Percentiles rank a stretch among this genome's conserved stretches.
phyloP scores from a whole-genome alignment of 2,888 invertebrate species.

The Diachrysia chrysitis region DNA sequence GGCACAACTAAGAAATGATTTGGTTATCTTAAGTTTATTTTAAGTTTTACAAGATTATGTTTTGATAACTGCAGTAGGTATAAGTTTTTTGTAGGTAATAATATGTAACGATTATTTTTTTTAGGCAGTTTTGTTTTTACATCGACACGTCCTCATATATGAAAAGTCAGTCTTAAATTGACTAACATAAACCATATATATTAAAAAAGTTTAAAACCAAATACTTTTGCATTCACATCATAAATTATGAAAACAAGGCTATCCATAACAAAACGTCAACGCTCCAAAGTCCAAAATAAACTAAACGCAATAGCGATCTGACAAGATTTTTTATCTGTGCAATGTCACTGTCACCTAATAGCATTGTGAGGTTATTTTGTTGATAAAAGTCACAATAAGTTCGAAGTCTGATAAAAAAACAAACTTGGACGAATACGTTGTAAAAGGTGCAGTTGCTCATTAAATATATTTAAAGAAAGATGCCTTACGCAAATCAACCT shows the following conservation, averaged over 20 bases:
- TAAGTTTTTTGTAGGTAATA: neutral
- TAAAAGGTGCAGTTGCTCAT: neutral
- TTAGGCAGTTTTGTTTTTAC: neutral
- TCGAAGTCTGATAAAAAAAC: neutral
- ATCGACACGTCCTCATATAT: too few relatives aligned
- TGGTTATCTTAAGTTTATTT: constrained; percentile 34
- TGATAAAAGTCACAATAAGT: constrained; percentile 6
- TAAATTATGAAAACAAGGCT: too few relatives aligned
- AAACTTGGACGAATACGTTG: neutral
- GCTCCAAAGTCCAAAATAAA: neutral
- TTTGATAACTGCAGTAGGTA: constrained; percentile 37
- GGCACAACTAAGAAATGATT: constrained; percentile 27
- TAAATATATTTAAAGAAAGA: constrained; percentile 76
- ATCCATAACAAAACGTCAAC: neutral
- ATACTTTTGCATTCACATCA: too few relatives aligned
- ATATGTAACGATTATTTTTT: neutral
- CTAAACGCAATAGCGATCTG: neutral
- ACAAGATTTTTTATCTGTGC: neutral
- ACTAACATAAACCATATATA: too few relatives aligned
- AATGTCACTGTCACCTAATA: neutral
- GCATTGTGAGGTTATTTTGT: constrained; percentile 12
- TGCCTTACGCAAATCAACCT: constrained; percentile 99
- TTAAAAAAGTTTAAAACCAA: too few relatives aligned
- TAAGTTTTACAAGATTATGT: constrained; percentile 5
- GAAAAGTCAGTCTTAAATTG: too few relatives aligned